Conservation (phyloP, 2,797 vertebrate species). For the Oophaga sylvatica region DNA sequence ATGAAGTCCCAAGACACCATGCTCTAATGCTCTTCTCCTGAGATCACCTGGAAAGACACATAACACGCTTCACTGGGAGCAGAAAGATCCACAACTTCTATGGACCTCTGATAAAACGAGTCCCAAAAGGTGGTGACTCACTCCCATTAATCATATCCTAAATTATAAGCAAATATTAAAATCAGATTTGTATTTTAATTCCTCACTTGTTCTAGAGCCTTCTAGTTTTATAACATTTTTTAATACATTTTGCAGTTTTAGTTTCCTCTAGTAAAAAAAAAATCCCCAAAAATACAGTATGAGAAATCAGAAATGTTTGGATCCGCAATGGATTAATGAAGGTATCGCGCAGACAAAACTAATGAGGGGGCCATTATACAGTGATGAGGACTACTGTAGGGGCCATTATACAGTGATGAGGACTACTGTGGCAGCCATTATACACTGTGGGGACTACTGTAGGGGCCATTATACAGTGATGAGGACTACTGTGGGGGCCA, state of each 20-base stretch:
- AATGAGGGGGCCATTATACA: no score
- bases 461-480: no score
- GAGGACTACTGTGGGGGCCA: no score
- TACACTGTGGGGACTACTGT: no score
- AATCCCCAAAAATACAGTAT: no score
- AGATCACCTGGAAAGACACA: constrained; percentile 49
- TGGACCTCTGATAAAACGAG: background rate
- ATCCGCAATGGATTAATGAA: no score
- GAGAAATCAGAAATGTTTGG: no score
- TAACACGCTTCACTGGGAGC: constrained; percentile 44
- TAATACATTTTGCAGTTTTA: background rate
- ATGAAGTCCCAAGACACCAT: constrained; percentile 33
- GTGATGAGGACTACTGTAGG: no score
- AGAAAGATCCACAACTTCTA: constrained; percentile 28
- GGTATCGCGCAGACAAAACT: no score
- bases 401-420: no score
- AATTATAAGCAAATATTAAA: background rate
- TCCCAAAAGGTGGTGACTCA: background rate
- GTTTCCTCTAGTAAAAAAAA: background rate
- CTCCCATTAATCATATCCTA: background rate
- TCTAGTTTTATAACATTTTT: background rate
- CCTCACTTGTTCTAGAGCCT: background rate
- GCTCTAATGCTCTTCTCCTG: constrained; percentile 38
- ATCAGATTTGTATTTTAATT: background rate
- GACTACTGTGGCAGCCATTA: no score